These are phyloP conservation scores for Pemphredon lugubris DNA, from an alignment of 2,888 invertebrate species.

Conservation along the genomic window DNA sequence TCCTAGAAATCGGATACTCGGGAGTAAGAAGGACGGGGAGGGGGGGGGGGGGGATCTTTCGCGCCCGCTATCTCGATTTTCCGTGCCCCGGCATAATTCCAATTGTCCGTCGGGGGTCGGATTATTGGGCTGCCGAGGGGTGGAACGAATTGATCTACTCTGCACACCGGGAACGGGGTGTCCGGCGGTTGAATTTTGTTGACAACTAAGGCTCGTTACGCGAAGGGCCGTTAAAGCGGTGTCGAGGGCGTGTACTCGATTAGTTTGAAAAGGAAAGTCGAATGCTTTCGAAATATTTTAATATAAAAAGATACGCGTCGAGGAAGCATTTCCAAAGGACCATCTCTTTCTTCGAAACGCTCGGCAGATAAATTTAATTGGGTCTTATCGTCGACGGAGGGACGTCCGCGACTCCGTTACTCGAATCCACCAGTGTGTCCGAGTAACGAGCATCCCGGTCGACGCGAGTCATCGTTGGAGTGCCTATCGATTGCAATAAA, in stretches of 20 bases:
- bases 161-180: background rate
- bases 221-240: constrained; percentile 29
- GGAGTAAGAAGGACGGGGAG: constrained; percentile 2
- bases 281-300: too few species aligned
- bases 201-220: constrained; percentile 35
- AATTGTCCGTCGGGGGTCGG: background rate
- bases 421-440: too few species aligned
- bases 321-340: too few species aligned
- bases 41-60: constrained; percentile 25
- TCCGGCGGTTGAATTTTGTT: constrained; percentile 33
- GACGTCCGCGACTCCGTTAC: too few species aligned
- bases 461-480: too few species aligned
- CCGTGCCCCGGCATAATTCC: constrained; percentile 24
- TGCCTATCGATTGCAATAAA: too few species aligned
- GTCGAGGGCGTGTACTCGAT: constrained; percentile 38
- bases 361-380: too few species aligned
- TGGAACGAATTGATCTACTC: background rate
- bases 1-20: constrained; percentile 25
- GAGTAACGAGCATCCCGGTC: too few species aligned
- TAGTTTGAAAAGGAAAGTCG: constrained; percentile 37
- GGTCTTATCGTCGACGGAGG: too few species aligned
- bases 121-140: constrained; percentile 9
- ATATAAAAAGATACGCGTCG: too few species aligned
- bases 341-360: too few species aligned
- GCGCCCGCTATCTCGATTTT: constrained; percentile 18